Conservation (phyloP, 2,888 invertebrate genomes). For the Nematopogon swammerdamellus region DNA sequence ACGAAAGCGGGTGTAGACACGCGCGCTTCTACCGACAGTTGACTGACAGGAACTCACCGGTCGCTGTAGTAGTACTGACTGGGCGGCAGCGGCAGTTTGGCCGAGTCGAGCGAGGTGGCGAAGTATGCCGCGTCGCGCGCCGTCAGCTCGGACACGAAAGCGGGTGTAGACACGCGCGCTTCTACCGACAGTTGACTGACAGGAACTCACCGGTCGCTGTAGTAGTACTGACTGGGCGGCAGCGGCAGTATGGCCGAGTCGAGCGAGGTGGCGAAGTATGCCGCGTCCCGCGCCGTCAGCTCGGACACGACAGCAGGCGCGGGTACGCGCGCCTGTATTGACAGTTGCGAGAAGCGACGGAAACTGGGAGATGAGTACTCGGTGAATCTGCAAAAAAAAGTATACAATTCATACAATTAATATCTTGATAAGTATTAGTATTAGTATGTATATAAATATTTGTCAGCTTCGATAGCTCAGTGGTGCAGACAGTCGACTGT, state of each 20-base stretch:
- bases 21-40: too few relatives aligned
- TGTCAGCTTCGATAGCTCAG: too few relatives aligned
- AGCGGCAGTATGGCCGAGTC: constrained; percentile 47
- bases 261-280: constrained; percentile 47
- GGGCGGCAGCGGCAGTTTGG: constrained; percentile 45
- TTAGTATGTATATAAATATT: too few relatives aligned
- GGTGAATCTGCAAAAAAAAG: constrained; percentile 37
- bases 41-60: too few relatives aligned
- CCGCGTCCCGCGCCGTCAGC: constrained; percentile 25
- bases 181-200: constrained; percentile 37
- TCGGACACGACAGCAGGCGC: constrained; percentile 20
- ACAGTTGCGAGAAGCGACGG: constrained; percentile 39
- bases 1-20: too few relatives aligned
- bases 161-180: constrained; percentile 36
- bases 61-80: constrained; percentile 23
- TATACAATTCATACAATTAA: too few relatives aligned
- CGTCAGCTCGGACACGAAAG: constrained; percentile 14
- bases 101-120: constrained; percentile 45
- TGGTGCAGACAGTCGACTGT: too few relatives aligned
- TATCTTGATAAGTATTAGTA: too few relatives aligned
- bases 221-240: constrained; percentile 26
- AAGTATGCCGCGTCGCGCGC: constrained; percentile 34
- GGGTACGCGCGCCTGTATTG: constrained; percentile 37
- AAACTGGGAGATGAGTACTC: constrained; percentile 33
- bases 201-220: too few relatives aligned